These are phyloP conservation scores for Microvelia longipes DNA, from an alignment of 1,140 invertebrate species.

Conservation along the genomic window DNA sequence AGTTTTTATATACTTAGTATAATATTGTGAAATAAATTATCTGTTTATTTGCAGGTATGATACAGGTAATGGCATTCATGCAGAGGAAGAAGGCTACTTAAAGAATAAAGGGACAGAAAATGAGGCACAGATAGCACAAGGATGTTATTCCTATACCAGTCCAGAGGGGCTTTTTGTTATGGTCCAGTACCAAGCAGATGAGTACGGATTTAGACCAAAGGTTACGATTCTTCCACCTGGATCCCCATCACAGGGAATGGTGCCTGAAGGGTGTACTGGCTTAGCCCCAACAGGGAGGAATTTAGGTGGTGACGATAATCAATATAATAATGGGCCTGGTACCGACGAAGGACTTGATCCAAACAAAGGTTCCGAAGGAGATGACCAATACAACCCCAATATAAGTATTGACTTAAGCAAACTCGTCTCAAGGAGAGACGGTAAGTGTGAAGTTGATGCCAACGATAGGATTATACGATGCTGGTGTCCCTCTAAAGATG, in stretches of 20 bases:
- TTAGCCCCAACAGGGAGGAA: too few relatives aligned
- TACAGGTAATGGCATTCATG: slow-evolving; percentile 4
- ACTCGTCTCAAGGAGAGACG: not conserved
- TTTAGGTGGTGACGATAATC: too few relatives aligned
- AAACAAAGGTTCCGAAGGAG: not conserved
- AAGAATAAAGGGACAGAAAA: slow-evolving; percentile 17
- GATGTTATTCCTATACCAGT: slow-evolving; percentile 51
- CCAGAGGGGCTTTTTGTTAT: slow-evolving; percentile 49
- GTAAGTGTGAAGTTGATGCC: not conserved
- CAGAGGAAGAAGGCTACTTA: not conserved
- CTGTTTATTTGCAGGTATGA: not conserved
- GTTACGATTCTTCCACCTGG: not conserved
- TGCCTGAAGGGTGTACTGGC: too few relatives aligned
- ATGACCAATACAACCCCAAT: too few relatives aligned
- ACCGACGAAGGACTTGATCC: too few relatives aligned
- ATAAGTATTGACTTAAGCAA: not conserved
- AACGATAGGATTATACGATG: not conserved
- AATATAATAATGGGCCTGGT: too few relatives aligned
- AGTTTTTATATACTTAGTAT: too few relatives aligned
- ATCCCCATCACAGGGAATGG: too few relatives aligned
- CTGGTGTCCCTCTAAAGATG: not conserved
- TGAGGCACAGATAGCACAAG: slow-evolving; percentile 41
- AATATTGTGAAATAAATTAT: too few relatives aligned
- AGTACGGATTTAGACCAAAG: slow-evolving; percentile 37
- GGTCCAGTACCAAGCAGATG: slow-evolving; percentile 56